Evolutionary conservation across 37 sponge, comb jelly and placozoan species (phyloP).

Genomic region (Ephydatia muelleri): DNA sequence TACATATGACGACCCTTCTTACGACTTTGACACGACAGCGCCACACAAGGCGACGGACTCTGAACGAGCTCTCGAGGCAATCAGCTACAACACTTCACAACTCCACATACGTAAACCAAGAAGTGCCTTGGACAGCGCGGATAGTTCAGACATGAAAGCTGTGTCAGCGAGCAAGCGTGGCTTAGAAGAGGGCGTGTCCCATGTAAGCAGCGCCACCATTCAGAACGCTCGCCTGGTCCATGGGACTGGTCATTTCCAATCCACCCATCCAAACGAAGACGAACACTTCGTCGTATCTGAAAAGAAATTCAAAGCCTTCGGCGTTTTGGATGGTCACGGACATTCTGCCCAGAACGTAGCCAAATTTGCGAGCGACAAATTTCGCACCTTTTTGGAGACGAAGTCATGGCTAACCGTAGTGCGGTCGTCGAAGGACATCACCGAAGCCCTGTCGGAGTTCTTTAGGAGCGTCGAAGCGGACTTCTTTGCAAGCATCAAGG

Average conservation of each 20-base stretch:
- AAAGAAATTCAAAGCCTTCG: conserved; percentile 28
- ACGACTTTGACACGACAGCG: too few relatives aligned
- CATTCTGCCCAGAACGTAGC: conserved; percentile 52
- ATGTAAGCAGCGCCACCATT: neutral
- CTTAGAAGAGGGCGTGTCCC: neutral
- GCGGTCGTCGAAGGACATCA: neutral
- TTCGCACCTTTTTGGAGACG: conserved; percentile 15
- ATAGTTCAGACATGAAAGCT: neutral
- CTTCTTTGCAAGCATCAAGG: conserved; percentile 56
- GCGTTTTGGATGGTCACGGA: conserved; percentile 95
- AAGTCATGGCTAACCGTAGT: conserved; percentile 17
- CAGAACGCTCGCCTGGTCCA: neutral
- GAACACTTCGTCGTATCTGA: conserved; percentile 36
- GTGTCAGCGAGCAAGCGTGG: neutral
- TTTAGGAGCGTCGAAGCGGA: conserved; percentile 58
- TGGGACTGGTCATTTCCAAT: neutral
- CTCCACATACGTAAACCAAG: neutral
- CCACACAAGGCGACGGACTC: too few relatives aligned
- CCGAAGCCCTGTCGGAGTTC: conserved; percentile 39
- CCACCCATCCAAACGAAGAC: conserved; percentile 77
- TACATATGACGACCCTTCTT: too few relatives aligned
- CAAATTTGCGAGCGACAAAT: conserved; percentile 45
- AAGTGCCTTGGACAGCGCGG: neutral
- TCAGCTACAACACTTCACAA: neutral
- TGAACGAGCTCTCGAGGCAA: too few relatives aligned